A percentile compares a stretch with the other conserved stretches of the same genome.
These are phyloP conservation scores for Gastracanthus pulcherrimus DNA, from an alignment of 2,888 invertebrate species.

Conservation along the genomic window DNA sequence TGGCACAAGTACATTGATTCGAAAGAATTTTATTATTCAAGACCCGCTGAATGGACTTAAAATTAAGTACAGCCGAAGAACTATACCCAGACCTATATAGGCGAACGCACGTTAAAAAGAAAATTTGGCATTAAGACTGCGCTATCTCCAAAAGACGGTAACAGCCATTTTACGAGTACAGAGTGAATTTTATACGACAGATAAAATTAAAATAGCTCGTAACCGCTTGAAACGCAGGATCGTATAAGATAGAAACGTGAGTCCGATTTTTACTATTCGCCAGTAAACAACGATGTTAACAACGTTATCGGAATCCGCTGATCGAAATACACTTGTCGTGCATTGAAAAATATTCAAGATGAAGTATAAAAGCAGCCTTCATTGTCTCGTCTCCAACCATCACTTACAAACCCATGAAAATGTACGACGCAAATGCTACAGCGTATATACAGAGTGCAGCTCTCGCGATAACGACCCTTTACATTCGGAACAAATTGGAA, in stretches of 20 bases:
- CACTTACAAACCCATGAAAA: background rate
- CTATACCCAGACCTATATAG: background rate
- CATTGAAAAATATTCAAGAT: background rate
- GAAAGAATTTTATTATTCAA: background rate
- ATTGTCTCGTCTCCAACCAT: background rate
- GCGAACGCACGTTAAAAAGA: background rate
- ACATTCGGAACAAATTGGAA: constrained; percentile 2
- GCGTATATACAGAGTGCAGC: background rate
- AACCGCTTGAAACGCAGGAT: background rate
- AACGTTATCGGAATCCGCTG: background rate
- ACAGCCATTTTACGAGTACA: background rate
- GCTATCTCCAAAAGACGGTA: background rate
- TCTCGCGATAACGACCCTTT: background rate
- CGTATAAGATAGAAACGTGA: too few species aligned
- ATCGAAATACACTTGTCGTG: background rate
- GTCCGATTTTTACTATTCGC: background rate
- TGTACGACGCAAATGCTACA: background rate
- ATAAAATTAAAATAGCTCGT: background rate
- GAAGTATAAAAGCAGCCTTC: background rate
- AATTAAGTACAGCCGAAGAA: background rate
- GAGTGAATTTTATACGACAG: background rate
- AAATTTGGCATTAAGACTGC: background rate
- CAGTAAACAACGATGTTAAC: background rate
- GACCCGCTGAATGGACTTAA: background rate
- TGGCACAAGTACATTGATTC: background rate